Conservation (phyloP, 2,797 vertebrate genomes). For the Pantherophis alleghaniensis region DNA sequence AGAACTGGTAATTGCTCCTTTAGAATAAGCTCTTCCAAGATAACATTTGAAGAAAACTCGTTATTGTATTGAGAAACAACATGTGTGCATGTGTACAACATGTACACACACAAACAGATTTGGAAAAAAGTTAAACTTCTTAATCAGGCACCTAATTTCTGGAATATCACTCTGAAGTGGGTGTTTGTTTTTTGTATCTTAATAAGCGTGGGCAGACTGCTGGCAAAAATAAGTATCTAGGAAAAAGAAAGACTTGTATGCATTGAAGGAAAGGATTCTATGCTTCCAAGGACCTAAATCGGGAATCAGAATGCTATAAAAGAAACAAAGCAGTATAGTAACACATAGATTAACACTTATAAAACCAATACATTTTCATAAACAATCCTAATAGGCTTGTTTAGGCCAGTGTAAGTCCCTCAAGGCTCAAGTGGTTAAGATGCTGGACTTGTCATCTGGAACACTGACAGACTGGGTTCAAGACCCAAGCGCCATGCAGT, state of each 20-base stretch:
- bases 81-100: neutral
- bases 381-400: neutral
- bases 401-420: neutral
- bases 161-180: neutral
- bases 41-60: conserved; percentile 7
- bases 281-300: neutral
- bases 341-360: neutral
- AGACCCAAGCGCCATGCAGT: neutral
- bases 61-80: too few species aligned
- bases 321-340: neutral
- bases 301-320: neutral
- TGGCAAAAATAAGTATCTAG: neutral
- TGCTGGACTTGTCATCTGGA: neutral
- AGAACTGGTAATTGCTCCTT: neutral
- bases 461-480: neutral
- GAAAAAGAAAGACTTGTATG: neutral
- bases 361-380: neutral
- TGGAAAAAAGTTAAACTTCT: neutral
- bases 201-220: neutral
- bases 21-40: conserved; percentile 7
- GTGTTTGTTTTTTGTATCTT: neutral
- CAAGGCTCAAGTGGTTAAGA: neutral
- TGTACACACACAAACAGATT: neutral
- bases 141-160: neutral
- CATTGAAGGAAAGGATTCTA: neutral